phyloP scores from a whole-genome alignment of 2,797 vertebrate genomes.

The Enteromius radiatus region DNA sequence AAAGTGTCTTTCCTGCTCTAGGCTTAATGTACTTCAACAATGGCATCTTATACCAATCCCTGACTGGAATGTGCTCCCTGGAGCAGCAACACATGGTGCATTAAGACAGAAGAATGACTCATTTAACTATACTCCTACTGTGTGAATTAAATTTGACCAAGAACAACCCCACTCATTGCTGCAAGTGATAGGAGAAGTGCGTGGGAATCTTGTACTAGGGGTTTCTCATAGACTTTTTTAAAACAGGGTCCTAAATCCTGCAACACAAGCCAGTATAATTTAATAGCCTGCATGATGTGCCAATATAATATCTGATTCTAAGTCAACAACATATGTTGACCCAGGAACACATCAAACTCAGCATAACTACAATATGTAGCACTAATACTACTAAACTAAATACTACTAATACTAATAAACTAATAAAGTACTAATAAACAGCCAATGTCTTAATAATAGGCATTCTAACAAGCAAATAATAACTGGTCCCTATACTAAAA shows the following conservation, averaged over 20 bases:
- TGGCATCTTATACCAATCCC: slow-evolving; percentile 86
- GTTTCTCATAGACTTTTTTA: slow-evolving; percentile 31
- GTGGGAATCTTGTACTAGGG: slow-evolving; percentile 5
- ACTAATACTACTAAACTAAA: too few species aligned
- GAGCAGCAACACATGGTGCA: slow-evolving; percentile 83
- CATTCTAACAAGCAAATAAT: background rate
- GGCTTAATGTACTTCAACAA: slow-evolving; percentile 83
- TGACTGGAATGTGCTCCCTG: slow-evolving; percentile 77
- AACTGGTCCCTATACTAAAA: too few species aligned
- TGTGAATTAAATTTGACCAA: slow-evolving; percentile 40
- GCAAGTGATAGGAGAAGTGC: slow-evolving; percentile 15
- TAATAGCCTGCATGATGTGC: slow-evolving; percentile 10
- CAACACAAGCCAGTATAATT: slow-evolving; percentile 28
- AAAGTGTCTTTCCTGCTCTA: slow-evolving; percentile 73
- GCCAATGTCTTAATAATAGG: background rate
- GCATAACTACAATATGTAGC: too few species aligned
- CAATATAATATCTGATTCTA: slow-evolving; percentile 19
- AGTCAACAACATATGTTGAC: background rate
- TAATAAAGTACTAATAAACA: background rate
- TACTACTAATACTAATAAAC: too few species aligned
- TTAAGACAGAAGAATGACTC: slow-evolving; percentile 66
- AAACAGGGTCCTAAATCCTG: slow-evolving; percentile 17
- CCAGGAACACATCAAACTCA: too few species aligned
- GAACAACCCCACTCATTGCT: slow-evolving; percentile 33
- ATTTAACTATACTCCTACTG: slow-evolving; percentile 48